phyloP scores from a whole-genome alignment of 2,888 invertebrate genomes.

The Diarsia mendica region DNA sequence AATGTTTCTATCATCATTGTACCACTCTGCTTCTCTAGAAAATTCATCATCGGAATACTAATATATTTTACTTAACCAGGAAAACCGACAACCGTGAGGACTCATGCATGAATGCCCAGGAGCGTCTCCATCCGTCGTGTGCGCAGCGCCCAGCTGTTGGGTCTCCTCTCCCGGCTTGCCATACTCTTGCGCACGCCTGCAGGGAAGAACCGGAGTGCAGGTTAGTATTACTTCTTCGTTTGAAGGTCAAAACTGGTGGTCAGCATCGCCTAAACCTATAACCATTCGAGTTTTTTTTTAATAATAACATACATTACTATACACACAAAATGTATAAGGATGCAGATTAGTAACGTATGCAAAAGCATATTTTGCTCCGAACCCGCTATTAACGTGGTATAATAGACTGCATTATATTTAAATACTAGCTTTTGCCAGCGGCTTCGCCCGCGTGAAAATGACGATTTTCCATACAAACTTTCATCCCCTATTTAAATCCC shows the following conservation, averaged over 20 bases:
- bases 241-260: background rate
- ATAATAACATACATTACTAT: no score
- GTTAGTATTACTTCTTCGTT: constrained; percentile 81
- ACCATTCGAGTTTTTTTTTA: no score
- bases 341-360: background rate
- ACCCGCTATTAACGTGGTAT: background rate
- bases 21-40: background rate
- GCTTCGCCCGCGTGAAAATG: no score
- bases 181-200: constrained; percentile 95
- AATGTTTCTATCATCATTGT: background rate
- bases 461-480: no score
- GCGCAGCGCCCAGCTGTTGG: constrained; percentile 94
- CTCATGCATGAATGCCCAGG: constrained; percentile 96
- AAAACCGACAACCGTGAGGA: constrained; percentile 96
- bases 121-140: constrained; percentile 96
- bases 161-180: constrained; percentile 95
- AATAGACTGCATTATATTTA: background rate
- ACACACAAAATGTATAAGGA: background rate
- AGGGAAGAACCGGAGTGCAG: constrained; percentile 95
- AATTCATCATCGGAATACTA: background rate
- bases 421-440: no score
- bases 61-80: constrained; percentile 84
- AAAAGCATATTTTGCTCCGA: background rate
- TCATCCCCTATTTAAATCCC: no score
- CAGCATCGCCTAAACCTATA: no score